Conservation (phyloP, 2,797 vertebrate genomes). For the Gambelia wislizenii region DNA sequence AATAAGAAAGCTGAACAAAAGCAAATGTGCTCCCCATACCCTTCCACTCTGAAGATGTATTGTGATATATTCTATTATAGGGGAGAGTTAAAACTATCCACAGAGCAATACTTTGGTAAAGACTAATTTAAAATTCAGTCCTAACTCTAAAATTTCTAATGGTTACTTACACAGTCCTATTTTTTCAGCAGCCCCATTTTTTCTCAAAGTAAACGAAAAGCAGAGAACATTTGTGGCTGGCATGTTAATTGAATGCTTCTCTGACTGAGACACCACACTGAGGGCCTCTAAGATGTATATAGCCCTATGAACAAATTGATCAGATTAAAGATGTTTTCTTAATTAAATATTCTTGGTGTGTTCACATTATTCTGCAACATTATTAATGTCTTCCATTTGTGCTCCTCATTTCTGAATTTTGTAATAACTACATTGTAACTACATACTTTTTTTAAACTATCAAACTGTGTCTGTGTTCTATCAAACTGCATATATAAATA, state of each 20-base stretch:
- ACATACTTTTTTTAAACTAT: background rate
- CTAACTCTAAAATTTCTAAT: slow-evolving; percentile 9
- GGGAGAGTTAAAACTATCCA: background rate
- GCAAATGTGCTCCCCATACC: background rate
- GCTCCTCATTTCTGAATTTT: background rate
- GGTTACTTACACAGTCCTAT: background rate
- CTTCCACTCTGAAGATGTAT: background rate
- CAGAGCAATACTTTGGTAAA: background rate
- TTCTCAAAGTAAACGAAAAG: accelerated
- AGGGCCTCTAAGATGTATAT: background rate
- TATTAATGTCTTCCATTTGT: slow-evolving; percentile 10
- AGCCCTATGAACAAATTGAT: background rate
- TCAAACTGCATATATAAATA: background rate
- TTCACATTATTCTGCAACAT: slow-evolving; percentile 31
- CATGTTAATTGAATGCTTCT: slow-evolving; percentile 9
- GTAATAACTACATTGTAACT: accelerated
- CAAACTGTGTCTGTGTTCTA: background rate
- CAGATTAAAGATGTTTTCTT: background rate
- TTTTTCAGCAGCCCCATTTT: background rate
- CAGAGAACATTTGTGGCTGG: background rate
- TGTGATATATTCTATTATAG: background rate
- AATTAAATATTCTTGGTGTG: slow-evolving; percentile 29
- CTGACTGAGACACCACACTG: background rate
- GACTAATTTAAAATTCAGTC: slow-evolving; percentile 23
- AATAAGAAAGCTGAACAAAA: slow-evolving; percentile 39